phyloP scores from a whole-genome alignment of 2,113 vertebrate species.

The Solea senegalensis region DNA sequence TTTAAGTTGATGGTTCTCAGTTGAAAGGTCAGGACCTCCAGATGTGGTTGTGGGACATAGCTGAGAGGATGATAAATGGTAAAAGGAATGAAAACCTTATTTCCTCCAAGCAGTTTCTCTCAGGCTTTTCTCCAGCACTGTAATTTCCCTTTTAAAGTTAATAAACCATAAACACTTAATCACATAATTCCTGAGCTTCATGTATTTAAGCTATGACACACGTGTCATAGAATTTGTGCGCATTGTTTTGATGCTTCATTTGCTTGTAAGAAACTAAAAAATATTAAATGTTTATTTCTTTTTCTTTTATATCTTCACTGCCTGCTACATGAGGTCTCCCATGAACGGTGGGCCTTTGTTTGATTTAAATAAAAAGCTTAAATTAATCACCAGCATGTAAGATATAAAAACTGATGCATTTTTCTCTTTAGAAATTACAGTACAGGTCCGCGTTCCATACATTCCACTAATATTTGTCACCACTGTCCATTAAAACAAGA shows the following conservation, averaged over 20 bases:
- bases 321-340: no score
- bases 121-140: no score
- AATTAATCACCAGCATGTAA: conserved; percentile 12
- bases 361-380: no score
- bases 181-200: conserved; percentile 36
- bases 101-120: background rate
- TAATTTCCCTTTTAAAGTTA: no score
- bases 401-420: no score
- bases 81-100: background rate
- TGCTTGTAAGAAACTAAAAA: background rate
- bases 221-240: conserved; percentile 33
- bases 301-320: no score
- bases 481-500: background rate
- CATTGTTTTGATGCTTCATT: conserved; percentile 18
- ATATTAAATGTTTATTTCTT: no score
- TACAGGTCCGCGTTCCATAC: background rate
- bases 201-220: conserved; percentile 15
- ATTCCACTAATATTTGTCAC: background rate
- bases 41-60: background rate
- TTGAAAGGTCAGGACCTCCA: background rate
- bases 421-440: no score
- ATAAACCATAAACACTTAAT: conserved; percentile 2
- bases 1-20: background rate
- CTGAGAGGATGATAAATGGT: conserved; percentile 6
- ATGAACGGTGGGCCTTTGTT: no score